These are phyloP conservation scores for Scomber scombrus DNA, from an alignment of 2,113 vertebrate genomes.

Conservation along the genomic window DNA sequence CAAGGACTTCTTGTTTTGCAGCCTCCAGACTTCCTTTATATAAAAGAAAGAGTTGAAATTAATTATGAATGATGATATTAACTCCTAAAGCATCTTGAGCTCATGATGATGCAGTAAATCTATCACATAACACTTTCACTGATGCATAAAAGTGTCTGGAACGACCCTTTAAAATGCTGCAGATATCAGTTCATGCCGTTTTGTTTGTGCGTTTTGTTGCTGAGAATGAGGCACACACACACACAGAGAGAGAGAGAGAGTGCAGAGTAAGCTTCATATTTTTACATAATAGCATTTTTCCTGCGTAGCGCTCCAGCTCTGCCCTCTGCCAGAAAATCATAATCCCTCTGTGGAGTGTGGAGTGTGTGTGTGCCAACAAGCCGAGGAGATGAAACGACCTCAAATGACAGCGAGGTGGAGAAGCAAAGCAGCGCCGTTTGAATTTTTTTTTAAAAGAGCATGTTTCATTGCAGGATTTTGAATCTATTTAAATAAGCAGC, in stretches of 20 bases:
- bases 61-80: background rate
- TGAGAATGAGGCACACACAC: constrained; percentile 42
- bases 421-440: background rate
- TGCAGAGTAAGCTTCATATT: constrained; percentile 49
- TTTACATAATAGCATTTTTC: constrained; percentile 70
- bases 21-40: background rate
- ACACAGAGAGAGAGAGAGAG: constrained; percentile 1
- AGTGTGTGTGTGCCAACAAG: constrained; percentile 28
- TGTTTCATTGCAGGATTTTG: background rate
- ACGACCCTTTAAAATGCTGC: constrained; percentile 43
- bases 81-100: background rate
- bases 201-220: background rate
- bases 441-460: background rate
- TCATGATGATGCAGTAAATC: background rate
- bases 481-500: background rate
- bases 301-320: constrained; percentile 31
- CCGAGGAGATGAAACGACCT: constrained; percentile 41
- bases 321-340: constrained; percentile 28
- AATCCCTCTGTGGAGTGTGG: constrained; percentile 39
- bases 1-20: constrained; percentile 35
- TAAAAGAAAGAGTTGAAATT: background rate
- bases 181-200: constrained; percentile 23
- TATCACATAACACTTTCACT: background rate
- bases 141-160: background rate
- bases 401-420: constrained; percentile 17